Base-by-base conservation (phyloP, 2,113 vertebrate genomes). In the Mastomys natalensis region DNA sequence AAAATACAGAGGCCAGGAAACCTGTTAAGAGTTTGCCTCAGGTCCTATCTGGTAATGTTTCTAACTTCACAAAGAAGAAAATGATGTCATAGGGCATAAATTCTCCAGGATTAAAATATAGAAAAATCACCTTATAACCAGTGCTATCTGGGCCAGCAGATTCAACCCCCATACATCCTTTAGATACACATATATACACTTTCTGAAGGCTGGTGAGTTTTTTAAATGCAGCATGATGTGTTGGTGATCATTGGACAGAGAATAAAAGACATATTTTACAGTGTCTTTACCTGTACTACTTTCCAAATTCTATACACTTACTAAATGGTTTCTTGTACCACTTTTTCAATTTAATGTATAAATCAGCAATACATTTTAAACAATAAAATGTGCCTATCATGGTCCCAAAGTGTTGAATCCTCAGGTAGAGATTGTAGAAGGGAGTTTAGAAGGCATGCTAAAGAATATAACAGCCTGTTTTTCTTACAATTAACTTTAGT, bases 401-500 rank as follows among this genome's bases (percentile, higher is more conserved):
- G 40, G 11, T 93, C 24, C 37, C 53, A 17, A 60, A 8, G 7
- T 92, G 43, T 88, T 86, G 95, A 73, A 34, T 95, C 51, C 29
- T 95, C 81, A 93, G 45, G 37, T 73, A 92, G 88, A 66, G 12
- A 95, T 91, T 95, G 86, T 68, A 93, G 16, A 58, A 82, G 40
- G 31, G 68, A 89, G 16, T 70, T 92, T 68, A 86, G 72, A 13
- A 96, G 40, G 21, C 21, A 86, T 2, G 26, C 19, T 85, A 95
- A 96, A 51, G 85, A 96, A 95, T 81, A 51, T 1, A 94, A 55
- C 16, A 94, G 40, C 40, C 64, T 64, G 19, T 55, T 92, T 92
- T 60, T 94, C 81, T 97, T 90, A 91, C 53, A 48, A 80, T 95
- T 97, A 93, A 93, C 62, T 95, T 91, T 90, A 95, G 95, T 95